A percentile compares a stretch with the other conserved stretches of the same genome.
Evolutionary conservation across 1,140 invertebrate species (phyloP).

Genomic region (Diprion similis): DNA sequence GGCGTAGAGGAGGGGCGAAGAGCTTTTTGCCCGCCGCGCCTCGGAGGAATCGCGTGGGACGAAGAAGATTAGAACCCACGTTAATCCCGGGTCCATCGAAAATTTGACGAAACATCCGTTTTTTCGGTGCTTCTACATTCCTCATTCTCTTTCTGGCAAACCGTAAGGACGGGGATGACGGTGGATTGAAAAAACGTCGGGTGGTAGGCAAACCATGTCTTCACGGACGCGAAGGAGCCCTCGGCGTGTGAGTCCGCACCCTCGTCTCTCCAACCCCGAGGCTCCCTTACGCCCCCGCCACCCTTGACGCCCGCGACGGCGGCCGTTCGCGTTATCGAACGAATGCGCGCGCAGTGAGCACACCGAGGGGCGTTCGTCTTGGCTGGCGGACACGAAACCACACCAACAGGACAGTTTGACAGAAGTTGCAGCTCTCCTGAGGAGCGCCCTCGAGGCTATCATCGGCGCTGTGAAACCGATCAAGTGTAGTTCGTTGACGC

Average conservation of each 20-base stretch:
- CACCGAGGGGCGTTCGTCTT: constrained; percentile 28
- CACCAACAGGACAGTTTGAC: constrained; percentile 3
- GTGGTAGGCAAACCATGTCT: background rate
- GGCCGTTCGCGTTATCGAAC: constrained; percentile 59
- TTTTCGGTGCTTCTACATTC: too few species aligned
- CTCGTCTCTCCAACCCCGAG: constrained; percentile 36
- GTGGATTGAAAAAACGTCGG: background rate
- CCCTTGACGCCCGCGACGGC: constrained; percentile 38
- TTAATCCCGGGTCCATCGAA: background rate
- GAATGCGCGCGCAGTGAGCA: constrained; percentile 57
- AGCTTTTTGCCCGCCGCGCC: background rate
- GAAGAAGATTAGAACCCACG: background rate
- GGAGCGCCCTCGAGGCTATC: constrained; percentile 7
- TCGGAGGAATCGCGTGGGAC: background rate
- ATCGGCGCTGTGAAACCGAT: background rate
- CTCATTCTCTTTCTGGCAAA: background rate
- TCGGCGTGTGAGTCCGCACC: background rate
- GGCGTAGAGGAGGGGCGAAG: background rate
- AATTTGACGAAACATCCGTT: too few species aligned
- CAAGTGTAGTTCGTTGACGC: background rate
- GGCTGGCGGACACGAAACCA: background rate
- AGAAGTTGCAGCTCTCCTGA: constrained; percentile 14
- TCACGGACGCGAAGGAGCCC: background rate
- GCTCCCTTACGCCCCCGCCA: constrained; percentile 27
- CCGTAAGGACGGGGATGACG: too few species aligned